Conservation (phyloP, 2,797 vertebrate species). For the Morelia viridis region DNA sequence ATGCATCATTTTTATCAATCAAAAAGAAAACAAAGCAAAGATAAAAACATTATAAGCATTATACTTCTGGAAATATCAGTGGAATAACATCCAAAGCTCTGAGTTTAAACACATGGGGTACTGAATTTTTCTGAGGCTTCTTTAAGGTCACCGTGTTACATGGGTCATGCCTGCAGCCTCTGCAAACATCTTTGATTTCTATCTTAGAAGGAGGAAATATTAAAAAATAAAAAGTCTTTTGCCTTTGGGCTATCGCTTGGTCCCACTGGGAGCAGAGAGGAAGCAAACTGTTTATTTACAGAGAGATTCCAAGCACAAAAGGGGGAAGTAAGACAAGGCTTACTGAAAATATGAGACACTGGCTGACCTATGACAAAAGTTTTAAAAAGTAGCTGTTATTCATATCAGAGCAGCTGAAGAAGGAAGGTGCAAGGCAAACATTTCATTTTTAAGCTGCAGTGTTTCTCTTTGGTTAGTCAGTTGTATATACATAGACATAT, state of each 20-base stretch:
- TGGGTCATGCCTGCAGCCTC: background rate
- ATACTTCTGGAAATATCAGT: background rate
- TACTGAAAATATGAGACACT: conserved; percentile 12
- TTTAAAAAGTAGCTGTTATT: background rate
- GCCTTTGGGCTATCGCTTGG: conserved; percentile 32
- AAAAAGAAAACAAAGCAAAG: background rate
- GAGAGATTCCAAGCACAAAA: conserved; percentile 36
- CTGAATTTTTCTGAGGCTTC: background rate
- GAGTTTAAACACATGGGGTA: background rate
- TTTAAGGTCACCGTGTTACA: conserved; percentile 11
- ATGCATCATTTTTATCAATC: background rate
- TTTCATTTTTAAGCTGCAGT: background rate
- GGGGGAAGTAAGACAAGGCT: conserved; percentile 25
- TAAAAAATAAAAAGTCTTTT: conserved; percentile 23
- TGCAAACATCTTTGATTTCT: conserved; percentile 41
- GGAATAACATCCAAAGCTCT: background rate
- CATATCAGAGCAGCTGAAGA: background rate
- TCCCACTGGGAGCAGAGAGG: conserved; percentile 51
- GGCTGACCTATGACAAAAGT: background rate
- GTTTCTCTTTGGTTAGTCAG: background rate
- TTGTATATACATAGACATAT: background rate
- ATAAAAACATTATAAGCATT: background rate
- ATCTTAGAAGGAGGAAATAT: conserved; percentile 25
- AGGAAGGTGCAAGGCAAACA: background rate
- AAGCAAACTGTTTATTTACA: conserved; percentile 56